Base-by-base conservation (phyloP, 2,113 vertebrate genomes). In the Capricornis sumatraensis region DNA sequence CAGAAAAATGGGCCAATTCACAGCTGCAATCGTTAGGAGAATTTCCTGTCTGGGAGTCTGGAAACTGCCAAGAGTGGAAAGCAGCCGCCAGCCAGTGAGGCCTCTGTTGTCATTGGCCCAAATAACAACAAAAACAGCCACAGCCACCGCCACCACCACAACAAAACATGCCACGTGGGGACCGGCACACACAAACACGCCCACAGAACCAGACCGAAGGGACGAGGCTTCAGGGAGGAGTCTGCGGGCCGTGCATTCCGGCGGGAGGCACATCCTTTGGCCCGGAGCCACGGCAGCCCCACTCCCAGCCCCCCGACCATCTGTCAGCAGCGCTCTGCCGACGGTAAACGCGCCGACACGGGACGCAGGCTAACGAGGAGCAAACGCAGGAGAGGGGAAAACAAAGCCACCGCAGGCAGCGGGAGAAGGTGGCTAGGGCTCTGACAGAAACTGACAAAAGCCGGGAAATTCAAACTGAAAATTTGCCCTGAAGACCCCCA, bases 1-100 rank as follows among this genome's bases (percentile, higher is more conserved):
- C 98, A 98, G 97, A 97, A 98, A 99, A 98, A 98, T 96, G 97
- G 98, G 97, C 98, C 98, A 99, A 98, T 98, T 98, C 98, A 98
- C 98, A 98, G 98, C 98, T 98, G 98, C 89, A 98, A 93, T 97
- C 79, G 71, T 98, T 98, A 89, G 97, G 98, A 98, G 98, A 97
- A 98, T 99, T 99, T 99, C 98, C 98, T 99, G 97, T 97, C 98
- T 98, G 96, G 95, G 97, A 98, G 98, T 98, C 96, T 98, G 98
- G 96, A 98, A 99, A 98, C 98, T 98, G 98, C 98, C 98, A 99
- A 99, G 98, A 94, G 86, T 91, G 91, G 96, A 96, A 97, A 71
- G 58, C 28, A 96, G 96, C 96, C 98, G 97, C 98, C 98, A 98
- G 98, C 98, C 98, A 98, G 95, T 95, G 67, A 97, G 96, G 93